Percentiles rank a stretch among this genome's conserved stretches.
These are phyloP conservation scores for Hemibagrus guttatus DNA, from an alignment of 2,797 vertebrate species.

Conservation along the genomic window DNA sequence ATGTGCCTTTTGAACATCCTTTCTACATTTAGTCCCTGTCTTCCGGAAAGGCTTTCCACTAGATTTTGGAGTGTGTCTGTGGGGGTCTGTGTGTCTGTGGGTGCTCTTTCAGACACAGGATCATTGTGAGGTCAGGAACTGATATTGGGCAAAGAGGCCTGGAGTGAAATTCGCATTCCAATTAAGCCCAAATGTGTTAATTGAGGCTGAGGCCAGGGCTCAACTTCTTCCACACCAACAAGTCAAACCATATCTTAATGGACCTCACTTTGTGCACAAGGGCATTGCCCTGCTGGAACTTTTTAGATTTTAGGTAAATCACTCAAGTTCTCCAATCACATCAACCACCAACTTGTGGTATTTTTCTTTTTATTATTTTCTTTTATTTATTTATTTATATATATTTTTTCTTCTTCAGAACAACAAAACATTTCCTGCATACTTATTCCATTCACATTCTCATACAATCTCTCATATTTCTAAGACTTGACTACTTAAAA, in stretches of 20 bases:
- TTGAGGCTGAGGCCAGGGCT: background rate
- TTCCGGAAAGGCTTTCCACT: background rate
- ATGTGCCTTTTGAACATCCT: background rate
- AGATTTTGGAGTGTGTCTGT: background rate
- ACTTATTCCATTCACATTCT: background rate
- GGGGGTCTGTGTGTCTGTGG: background rate
- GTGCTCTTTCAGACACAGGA: background rate
- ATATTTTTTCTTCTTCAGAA: background rate
- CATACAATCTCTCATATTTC: background rate
- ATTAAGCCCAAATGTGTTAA: background rate
- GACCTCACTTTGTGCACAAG: background rate
- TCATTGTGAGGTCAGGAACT: background rate
- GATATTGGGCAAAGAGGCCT: background rate
- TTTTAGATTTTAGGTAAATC: background rate
- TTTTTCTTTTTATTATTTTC: background rate
- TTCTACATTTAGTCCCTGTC: background rate
- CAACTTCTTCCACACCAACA: background rate
- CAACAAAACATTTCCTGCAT: background rate
- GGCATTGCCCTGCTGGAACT: background rate
- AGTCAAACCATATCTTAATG: background rate
- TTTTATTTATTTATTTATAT: no score
- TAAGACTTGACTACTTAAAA: background rate
- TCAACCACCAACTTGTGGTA: background rate
- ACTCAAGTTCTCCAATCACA: background rate
- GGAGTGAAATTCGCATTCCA: background rate